Evolutionary conservation across 2,888 invertebrate genomes (phyloP).

Genomic region (Agonopterix alstromeriana): DNA sequence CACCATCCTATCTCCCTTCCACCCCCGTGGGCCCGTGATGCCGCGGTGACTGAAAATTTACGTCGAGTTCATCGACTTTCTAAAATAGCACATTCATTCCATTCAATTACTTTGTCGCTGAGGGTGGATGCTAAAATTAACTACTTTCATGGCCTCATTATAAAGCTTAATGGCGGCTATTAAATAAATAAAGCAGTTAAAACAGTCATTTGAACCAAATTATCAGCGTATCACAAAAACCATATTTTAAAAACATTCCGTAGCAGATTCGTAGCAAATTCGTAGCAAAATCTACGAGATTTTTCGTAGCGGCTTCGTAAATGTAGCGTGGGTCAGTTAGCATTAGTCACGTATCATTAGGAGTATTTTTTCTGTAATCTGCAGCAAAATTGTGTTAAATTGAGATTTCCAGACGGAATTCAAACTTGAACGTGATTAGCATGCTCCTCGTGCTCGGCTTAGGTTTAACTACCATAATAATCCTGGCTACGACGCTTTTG

Average conservation of each 20-base stretch:
- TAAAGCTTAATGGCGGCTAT: conserved; percentile 5
- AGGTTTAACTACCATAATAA: conserved; percentile 25
- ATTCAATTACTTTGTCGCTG: conserved; percentile 11
- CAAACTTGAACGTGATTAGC: conserved; percentile 29
- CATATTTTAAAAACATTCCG: too few species aligned
- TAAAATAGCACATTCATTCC: conserved; percentile 20
- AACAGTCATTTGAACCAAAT: not conserved
- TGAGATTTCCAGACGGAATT: conserved; percentile 9
- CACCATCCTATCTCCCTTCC: conserved; percentile 39
- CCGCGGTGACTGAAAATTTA: conserved; percentile 28
- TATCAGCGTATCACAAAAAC: not conserved
- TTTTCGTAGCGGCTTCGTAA: too few species aligned
- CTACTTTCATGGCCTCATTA: conserved; percentile 8
- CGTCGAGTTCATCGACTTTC: conserved; percentile 22
- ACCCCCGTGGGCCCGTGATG: conserved; percentile 28
- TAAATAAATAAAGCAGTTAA: conserved; percentile 2
- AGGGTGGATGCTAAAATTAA: conserved; percentile 5
- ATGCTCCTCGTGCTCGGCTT: conserved; percentile 21
- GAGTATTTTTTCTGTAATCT: not conserved
- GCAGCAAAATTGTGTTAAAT: not conserved
- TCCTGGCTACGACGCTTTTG: conserved; percentile 17
- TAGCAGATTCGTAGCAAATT: too few species aligned
- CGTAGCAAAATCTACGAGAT: too few species aligned
- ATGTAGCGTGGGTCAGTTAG: too few species aligned
- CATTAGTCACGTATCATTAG: too few species aligned